Conservation (phyloP, 2,113 vertebrate genomes). For the Turnix velox region DNA sequence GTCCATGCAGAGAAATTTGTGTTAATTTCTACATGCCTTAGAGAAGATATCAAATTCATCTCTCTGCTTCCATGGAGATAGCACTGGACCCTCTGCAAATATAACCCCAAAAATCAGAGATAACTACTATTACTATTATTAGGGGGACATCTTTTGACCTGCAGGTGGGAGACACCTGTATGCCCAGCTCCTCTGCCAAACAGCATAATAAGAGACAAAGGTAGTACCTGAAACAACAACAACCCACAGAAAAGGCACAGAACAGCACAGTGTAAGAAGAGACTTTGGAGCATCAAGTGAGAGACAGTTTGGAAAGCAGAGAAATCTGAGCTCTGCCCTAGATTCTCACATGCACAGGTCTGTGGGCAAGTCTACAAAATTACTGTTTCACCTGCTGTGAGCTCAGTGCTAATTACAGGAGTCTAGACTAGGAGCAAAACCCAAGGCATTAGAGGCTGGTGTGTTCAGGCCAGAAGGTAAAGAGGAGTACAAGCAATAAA, state of each 20-base stretch:
- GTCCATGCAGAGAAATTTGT: not conserved
- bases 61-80: not conserved
- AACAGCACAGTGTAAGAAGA: not conserved
- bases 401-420: conserved; percentile 20
- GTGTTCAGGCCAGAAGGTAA: conserved; percentile 32
- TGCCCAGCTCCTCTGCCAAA: not conserved
- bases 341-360: not conserved
- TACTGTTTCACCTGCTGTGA: not conserved
- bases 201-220: not conserved
- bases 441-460: not conserved
- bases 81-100: not conserved
- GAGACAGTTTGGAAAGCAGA: not conserved
- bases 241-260: not conserved
- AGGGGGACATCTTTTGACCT: not conserved
- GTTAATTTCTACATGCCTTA: not conserved
- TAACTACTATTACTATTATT: not conserved
- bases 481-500: conserved; percentile 54
- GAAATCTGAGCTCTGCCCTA: not conserved
- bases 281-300: not conserved
- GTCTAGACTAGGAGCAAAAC: not conserved
- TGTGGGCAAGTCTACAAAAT: not conserved
- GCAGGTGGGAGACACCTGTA: not conserved
- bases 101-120: not conserved
- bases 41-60: not conserved
- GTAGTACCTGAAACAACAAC: not conserved